Percentiles rank a stretch among this genome's conserved stretches.
Conservation (phyloP, 1,140 invertebrate species). For the Trichogramma pretiosum region DNA sequence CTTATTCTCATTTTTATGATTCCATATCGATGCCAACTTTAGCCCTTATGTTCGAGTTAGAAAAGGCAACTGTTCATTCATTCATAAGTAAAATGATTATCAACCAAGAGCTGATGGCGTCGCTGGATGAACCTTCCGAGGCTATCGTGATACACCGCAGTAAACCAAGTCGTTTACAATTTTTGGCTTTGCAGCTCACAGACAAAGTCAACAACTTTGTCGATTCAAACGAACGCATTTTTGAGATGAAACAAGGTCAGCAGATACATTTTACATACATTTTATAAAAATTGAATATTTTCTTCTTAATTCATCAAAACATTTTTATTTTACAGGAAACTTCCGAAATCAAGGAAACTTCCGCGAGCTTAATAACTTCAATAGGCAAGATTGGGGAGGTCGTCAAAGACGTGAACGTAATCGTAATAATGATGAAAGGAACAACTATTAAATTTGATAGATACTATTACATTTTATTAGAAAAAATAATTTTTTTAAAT, state of each 20-base stretch:
- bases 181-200: slow-evolving; percentile 87
- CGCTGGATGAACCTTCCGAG: slow-evolving; percentile 94
- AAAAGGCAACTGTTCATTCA: slow-evolving; percentile 80
- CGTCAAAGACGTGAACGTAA: slow-evolving; percentile 43
- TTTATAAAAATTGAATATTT: slow-evolving; percentile 15
- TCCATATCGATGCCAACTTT: slow-evolving; percentile 87
- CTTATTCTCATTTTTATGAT: slow-evolving; percentile 95
- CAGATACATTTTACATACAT: no score
- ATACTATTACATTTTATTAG: background rate
- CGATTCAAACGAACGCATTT: slow-evolving; percentile 93
- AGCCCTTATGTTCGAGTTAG: slow-evolving; percentile 91
- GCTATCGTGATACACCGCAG: slow-evolving; percentile 97
- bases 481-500: no score
- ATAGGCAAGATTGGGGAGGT: slow-evolving; percentile 46
- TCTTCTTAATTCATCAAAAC: no score
- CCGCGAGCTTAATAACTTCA: slow-evolving; percentile 46
- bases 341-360: slow-evolving; percentile 50
- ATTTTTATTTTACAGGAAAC: slow-evolving; percentile 35
- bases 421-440: slow-evolving; percentile 40
- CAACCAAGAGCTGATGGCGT: slow-evolving; percentile 96
- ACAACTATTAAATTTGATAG: slow-evolving; percentile 30
- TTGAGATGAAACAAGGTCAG: slow-evolving; percentile 73
- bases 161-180: slow-evolving; percentile 93
- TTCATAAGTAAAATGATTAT: slow-evolving; percentile 99
- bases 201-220: slow-evolving; percentile 89